phyloP scores from a whole-genome alignment of 2,888 invertebrate genomes.

The Aromia moschata region DNA sequence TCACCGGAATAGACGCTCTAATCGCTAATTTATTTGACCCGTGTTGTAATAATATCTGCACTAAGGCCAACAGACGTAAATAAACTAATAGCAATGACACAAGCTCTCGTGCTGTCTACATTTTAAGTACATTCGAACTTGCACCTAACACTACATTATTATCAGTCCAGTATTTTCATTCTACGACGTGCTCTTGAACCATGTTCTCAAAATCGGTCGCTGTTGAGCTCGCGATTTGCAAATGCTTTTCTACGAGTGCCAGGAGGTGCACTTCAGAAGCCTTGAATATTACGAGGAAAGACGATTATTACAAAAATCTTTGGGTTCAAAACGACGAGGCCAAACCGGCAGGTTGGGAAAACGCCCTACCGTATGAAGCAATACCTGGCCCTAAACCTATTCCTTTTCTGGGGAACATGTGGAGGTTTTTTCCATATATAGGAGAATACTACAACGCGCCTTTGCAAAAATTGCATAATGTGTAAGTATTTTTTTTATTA shows the following conservation, averaged over 20 bases:
- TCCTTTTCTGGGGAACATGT: slow-evolving; percentile 51
- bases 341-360: slow-evolving; percentile 48
- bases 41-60: too few species aligned
- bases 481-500: slow-evolving; percentile 36
- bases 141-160: too few species aligned
- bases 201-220: not conserved
- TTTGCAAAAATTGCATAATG: slow-evolving; percentile 37
- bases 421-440: slow-evolving; percentile 48
- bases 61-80: too few species aligned
- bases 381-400: slow-evolving; percentile 51
- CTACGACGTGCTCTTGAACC: too few species aligned
- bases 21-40: too few species aligned
- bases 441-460: slow-evolving; percentile 45
- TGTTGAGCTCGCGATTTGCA: not conserved
- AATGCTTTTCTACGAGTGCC: not conserved
- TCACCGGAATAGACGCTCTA: too few species aligned
- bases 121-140: too few species aligned
- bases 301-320: slow-evolving; percentile 15
- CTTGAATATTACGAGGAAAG: not conserved
- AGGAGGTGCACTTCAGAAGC: not conserved
- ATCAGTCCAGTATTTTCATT: too few species aligned
- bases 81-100: too few species aligned
- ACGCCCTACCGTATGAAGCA: slow-evolving; percentile 43
- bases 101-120: too few species aligned
- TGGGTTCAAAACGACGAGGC: slow-evolving; percentile 16